Conservation (phyloP, 2,113 vertebrate species). For the Glaucidium brasilianum region DNA sequence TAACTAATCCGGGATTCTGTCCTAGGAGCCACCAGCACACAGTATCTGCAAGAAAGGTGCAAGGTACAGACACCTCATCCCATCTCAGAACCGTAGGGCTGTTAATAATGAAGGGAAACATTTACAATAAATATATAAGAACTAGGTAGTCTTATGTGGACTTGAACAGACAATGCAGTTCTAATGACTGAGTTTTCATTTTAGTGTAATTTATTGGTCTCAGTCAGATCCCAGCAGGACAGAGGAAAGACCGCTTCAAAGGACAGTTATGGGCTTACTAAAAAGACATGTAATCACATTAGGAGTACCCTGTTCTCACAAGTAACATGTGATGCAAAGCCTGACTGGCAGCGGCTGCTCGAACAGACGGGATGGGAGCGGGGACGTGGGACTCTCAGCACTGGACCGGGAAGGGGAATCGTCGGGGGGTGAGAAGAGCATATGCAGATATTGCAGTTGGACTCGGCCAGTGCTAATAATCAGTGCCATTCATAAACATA, state of each 20-base stretch:
- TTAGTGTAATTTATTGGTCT: background rate
- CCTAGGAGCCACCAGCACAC: background rate
- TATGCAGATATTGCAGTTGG: background rate
- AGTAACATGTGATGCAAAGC: fast-evolving
- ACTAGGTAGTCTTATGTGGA: fast-evolving
- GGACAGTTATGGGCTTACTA: fast-evolving
- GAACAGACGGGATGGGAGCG: background rate
- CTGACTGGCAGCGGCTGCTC: background rate
- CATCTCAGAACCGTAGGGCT: fast-evolving
- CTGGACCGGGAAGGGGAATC: background rate
- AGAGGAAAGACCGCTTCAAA: background rate
- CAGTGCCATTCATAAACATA: background rate
- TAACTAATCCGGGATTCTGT: background rate
- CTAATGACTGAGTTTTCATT: background rate
- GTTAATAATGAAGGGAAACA: background rate
- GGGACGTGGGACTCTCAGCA: background rate
- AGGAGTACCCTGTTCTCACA: background rate
- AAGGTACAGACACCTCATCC: background rate
- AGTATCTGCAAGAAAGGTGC: background rate
- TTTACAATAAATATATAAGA: fast-evolving
- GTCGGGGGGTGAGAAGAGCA: background rate
- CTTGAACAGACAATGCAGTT: fast-evolving
- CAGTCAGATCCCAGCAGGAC: background rate
- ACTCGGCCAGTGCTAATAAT: background rate
- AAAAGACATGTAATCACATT: fast-evolving